Base-by-base conservation (phyloP, 1,140 invertebrate species). In the Ylistrum balloti region DNA sequence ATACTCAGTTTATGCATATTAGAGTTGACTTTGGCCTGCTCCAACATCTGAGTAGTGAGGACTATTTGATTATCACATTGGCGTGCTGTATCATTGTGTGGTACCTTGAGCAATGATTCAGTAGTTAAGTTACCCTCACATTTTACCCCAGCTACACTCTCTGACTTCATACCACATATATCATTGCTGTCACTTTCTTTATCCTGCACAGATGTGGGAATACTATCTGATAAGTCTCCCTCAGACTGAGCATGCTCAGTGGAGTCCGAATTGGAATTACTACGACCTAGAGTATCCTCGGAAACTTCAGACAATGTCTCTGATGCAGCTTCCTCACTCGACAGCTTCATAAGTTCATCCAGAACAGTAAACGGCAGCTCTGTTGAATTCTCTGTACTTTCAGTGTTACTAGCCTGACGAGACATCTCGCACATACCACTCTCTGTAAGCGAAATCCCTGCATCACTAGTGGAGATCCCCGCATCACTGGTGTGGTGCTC, bases 361-460 rank as follows among this genome's bases (percentile, higher is more conserved):
- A 93, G 86, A 32, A 94, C 88, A 0, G 45, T 32, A 33, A 92
- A 90, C 10, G 93, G 90, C 15, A 88, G 88, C 22, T 94, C 94
- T 5, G 88, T 48, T 0, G 88, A 86, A 33, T 93, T 94, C n/a
- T 94, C 94, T 28, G 90, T 93, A 89, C 94, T 95, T 89, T 95
- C 95, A 13, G 94, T 95, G 85, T 95, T 94, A 48, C 95, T 95
- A 33, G 93, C 94, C 90, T 95, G 95, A 0, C 95, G 93, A 9
- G 94, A 95, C 93, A 95, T 94, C 91, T 95, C 95, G 90, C 93
- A 94, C 85, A 93, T 91, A 28, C 92, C 92, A 85, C 94, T 95
- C 87, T 95, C 95, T 15, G 93, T 94, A 0, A 93, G 92, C 0
- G 95, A 95, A 17, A 94, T 91, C 2, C 93, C 94, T 33, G 93